Conservation (phyloP, 2,113 vertebrate genomes). For the Oenanthe oenanthe region DNA sequence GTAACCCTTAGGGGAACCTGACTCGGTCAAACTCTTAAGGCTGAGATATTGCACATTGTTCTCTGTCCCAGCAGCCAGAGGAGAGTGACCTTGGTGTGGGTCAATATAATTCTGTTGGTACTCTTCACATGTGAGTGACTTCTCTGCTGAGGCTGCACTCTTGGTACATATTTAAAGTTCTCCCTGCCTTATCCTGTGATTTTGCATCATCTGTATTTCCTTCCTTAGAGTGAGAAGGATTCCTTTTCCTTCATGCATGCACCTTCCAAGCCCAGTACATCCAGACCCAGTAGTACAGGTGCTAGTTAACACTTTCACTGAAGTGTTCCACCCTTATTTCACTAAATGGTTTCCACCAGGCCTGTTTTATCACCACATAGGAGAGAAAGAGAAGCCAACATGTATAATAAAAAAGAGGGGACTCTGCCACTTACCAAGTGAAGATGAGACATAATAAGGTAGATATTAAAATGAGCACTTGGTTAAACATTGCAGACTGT, state of each 20-base stretch:
- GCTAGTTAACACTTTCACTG: background rate
- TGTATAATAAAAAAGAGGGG: background rate
- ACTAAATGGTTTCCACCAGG: background rate
- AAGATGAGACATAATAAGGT: slow-evolving; percentile 88
- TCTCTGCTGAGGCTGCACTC: background rate
- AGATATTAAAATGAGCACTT: slow-evolving; percentile 88
- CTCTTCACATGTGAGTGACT: background rate
- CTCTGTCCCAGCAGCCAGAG: background rate
- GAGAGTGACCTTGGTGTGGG: background rate
- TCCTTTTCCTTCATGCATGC: background rate
- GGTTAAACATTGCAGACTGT: slow-evolving; percentile 89
- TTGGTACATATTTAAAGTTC: background rate
- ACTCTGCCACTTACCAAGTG: slow-evolving; percentile 80
- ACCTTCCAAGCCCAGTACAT: background rate
- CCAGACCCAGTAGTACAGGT: background rate
- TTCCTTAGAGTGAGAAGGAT: background rate
- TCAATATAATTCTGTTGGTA: background rate
- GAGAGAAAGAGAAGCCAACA: background rate
- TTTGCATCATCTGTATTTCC: background rate
- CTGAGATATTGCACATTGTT: background rate
- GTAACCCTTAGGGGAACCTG: background rate
- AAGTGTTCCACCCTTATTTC: background rate
- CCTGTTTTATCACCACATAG: background rate
- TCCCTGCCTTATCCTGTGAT: background rate
- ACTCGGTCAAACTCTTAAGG: background rate